Evolutionary conservation across 2,797 vertebrate species (phyloP).

Genomic region (Perodicticus potto): DNA sequence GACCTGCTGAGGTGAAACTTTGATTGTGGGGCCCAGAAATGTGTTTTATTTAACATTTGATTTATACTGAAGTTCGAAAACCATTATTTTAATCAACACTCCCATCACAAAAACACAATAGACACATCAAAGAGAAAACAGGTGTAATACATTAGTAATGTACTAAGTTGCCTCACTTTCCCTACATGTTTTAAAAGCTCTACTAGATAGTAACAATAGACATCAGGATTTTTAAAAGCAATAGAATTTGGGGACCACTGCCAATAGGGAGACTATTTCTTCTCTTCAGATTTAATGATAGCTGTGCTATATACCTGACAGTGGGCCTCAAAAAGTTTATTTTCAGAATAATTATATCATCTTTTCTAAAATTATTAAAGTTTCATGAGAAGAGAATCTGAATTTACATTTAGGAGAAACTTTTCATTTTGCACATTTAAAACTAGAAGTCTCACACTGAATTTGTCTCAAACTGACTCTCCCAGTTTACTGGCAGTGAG

Average conservation of each 20-base stretch:
- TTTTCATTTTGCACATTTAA: slow-evolving; percentile 12
- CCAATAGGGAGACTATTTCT: slow-evolving; percentile 19
- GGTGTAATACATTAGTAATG: not conserved
- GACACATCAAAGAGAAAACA: not conserved
- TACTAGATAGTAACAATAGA: not conserved
- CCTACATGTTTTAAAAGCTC: not conserved
- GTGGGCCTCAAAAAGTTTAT: slow-evolving; percentile 5
- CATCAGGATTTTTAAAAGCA: not conserved
- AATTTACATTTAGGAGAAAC: slow-evolving; percentile 15
- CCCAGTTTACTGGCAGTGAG: not conserved
- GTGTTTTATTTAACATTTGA: not conserved
- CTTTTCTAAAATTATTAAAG: slow-evolving; percentile 47
- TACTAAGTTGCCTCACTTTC: not conserved
- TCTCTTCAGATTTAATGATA: slow-evolving; percentile 57
- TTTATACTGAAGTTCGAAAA: not conserved
- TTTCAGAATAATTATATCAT: slow-evolving; percentile 46
- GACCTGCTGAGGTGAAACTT: not conserved
- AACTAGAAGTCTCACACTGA: not conserved
- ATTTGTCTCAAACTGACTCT: slow-evolving; percentile 27
- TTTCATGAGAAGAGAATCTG: slow-evolving; percentile 35
- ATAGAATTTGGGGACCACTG: not conserved
- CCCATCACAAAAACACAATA: not conserved
- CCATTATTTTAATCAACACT: not conserved
- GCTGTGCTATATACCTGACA: slow-evolving; percentile 35
- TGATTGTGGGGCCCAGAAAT: not conserved